Evolutionary conservation across 2,113 vertebrate genomes (phyloP).

Genomic region (Rafetus swinhoei): DNA sequence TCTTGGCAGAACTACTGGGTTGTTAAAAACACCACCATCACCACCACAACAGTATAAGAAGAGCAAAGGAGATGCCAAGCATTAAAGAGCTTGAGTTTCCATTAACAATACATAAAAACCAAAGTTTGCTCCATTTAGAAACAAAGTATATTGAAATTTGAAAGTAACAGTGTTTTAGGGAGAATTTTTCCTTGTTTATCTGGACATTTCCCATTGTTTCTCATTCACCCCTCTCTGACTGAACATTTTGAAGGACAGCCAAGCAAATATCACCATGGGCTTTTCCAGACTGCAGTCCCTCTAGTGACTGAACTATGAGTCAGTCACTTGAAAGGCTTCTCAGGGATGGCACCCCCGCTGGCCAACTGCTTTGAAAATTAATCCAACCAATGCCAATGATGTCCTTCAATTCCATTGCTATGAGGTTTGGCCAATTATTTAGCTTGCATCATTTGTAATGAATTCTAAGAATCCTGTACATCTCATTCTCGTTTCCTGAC

Average conservation of each 20-base stretch:
- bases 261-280: neutral
- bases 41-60: neutral
- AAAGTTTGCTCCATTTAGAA: conserved; percentile 11
- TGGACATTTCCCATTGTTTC: neutral
- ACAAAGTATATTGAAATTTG: neutral
- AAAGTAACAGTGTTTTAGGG: neutral
- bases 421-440: neutral
- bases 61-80: conserved; percentile 42
- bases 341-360: neutral
- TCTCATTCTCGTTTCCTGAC: neutral
- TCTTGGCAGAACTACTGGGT: conserved; percentile 19
- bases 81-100: conserved; percentile 30
- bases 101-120: neutral
- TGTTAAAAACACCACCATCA: neutral
- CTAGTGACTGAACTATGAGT: neutral
- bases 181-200: conserved; percentile 1
- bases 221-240: neutral
- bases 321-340: neutral
- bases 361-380: neutral
- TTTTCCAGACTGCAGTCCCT: neutral
- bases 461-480: neutral
- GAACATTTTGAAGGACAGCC: conserved; percentile 1
- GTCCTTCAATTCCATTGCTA: neutral
- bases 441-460: neutral
- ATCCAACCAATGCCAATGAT: neutral